Conservation (phyloP, 2,888 invertebrate genomes). For the Exephanes ischioxanthus region DNA sequence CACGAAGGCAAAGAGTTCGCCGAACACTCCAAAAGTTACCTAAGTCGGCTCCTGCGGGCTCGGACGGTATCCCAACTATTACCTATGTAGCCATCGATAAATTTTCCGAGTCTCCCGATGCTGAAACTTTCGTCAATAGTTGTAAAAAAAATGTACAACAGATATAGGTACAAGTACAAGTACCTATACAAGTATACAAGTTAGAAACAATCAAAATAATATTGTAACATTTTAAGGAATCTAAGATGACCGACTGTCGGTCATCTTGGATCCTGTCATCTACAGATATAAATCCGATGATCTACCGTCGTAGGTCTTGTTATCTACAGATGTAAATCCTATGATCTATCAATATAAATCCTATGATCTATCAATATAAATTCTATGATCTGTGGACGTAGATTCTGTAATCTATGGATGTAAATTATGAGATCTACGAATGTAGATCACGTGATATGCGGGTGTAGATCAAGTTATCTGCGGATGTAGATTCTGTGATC, state of each 20-base stretch:
- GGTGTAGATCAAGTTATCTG: background rate
- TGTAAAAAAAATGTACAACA: background rate
- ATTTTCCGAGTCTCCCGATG: background rate
- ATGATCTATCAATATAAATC: no score
- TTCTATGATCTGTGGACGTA: no score
- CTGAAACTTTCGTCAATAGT: background rate
- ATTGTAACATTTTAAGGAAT: background rate
- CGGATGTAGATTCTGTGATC: background rate
- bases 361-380: no score
- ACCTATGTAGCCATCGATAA: background rate
- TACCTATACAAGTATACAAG: background rate
- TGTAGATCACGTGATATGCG: background rate
- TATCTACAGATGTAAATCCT: background rate
- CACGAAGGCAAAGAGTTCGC: constrained; percentile 1
- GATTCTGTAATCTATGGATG: no score
- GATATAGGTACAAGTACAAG: background rate
- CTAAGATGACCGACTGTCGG: background rate
- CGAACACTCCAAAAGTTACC: constrained; percentile 11
- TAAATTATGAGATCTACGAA: no score
- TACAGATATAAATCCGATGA: background rate
- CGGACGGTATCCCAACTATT: background rate
- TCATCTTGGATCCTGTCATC: background rate
- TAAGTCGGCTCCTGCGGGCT: constrained; percentile 6
- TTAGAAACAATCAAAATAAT: background rate
- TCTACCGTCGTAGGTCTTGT: background rate